Evolutionary conservation across 2,888 invertebrate species (phyloP), one percentile per base, ranked within the genome.

Genomic region (Drosophila limbata): DNA sequence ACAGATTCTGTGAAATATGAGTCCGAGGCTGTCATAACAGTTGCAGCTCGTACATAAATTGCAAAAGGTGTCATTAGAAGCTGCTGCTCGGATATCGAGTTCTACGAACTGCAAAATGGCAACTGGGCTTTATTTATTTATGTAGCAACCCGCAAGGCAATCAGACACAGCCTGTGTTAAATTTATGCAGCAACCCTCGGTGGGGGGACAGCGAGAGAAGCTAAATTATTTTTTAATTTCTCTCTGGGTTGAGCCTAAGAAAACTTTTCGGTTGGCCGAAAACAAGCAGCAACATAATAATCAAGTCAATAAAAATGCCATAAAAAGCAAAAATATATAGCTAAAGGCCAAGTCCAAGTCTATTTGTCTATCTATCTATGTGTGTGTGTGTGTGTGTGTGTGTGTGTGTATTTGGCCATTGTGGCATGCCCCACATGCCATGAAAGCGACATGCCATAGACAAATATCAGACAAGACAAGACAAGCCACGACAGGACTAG

Each of bases 141-240:
- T 82, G 65, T 69, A 48, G 35, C 15, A 40, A 59, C 62, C 65
- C 55, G 50, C 35, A 51, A 59, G 85, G 88, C 88, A 80, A 84
- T 84, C 83, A 77, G 73, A 70, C 67, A 69, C 84, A 84, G 66
- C 83, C 80, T 84, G 82, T 56, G 44, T 56, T 44, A 72, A 84
- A 84, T 87, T 87, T 87, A 88, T 88, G 85, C 85, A 71, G 52
- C 73, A 51, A 73, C 75, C 85, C 83, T 77, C 80, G 67, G 25
- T 5, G 55, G 62, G 13, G n/a, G n/a, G 19, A 2, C 33, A 21
- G 21, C 25, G 28, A 42, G 56, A 28, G 71, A 62, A 62, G 80
- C 81, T 88, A 85, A 85, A 85, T 86, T 87, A 86, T 86, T 88
- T 86, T 86, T 88, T 86, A 86, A 86, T 86, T 88, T 88, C 89